Evolutionary conservation across 2,888 invertebrate species (phyloP), one percentile per base, ranked within the genome.

Genomic region (Aradus depressus): DNA sequence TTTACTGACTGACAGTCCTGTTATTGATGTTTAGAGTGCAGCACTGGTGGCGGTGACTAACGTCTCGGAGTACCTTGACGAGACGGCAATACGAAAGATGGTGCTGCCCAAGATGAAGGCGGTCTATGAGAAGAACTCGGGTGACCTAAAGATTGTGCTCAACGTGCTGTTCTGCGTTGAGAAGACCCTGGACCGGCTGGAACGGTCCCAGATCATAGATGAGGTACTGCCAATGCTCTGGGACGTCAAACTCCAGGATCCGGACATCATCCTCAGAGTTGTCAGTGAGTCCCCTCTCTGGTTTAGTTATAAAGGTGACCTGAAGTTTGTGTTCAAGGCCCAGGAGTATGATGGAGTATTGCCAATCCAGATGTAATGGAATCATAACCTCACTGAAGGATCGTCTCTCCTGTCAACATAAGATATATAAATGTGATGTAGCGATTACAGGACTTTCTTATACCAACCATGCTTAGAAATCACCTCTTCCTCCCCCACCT

Each of bases 231-330:
- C 93, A 1, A 76, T 95, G 58, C 74, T 96, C 26, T 83, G 85
- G 64, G 84, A 84, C 61, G 86, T 92, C 62, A 79, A 84, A 56
- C 77, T 91, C 43, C 81, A 81, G 58, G 92, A 95, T 67, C 86
- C 92, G 6, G 87, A 90, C 64, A 84, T 93, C 61, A 81, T 89
- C 59, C 77, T 84, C 66, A 81, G 89, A 67, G 84, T 92, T 67
- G 89, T 93, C 70, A 84, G 95, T 95, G 79, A 88, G 91, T 89
- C n/a, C n/a, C n/a, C n/a, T n/a, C n/a, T n/a, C n/a, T n/a, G n/a
- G n/a, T n/a, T n/a, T n/a, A n/a, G n/a, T n/a, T n/a, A n/a, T n/a
- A n/a, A n/a, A n/a, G n/a, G n/a, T n/a, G n/a, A n/a, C n/a, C n/a
- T n/a, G n/a, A n/a, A n/a, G n/a, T n/a, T n/a, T n/a, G n/a, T n/a